phyloP scores from a whole-genome alignment of 2,113 vertebrate genomes.

The Cranoglanis bouderius region DNA sequence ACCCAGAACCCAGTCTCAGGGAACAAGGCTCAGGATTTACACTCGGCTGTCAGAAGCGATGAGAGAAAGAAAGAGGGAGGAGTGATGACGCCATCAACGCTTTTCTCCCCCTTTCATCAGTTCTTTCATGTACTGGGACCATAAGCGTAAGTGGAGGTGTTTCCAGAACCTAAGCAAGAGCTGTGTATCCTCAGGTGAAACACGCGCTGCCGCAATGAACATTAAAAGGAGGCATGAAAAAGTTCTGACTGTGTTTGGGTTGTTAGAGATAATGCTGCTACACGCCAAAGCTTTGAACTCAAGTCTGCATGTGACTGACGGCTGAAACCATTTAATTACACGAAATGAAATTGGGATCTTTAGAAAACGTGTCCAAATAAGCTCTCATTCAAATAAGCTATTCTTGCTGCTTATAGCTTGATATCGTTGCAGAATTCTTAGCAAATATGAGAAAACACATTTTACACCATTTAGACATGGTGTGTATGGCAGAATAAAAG shows the following conservation, averaged over 20 bases:
- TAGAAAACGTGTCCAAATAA: not conserved
- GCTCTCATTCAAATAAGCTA: not conserved
- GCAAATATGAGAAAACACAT: constrained; percentile 20
- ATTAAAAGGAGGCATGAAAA: not conserved
- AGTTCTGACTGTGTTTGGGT: constrained; percentile 32
- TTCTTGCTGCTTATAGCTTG: constrained; percentile 47
- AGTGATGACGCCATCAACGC: constrained; percentile 50
- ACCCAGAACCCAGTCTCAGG: not conserved
- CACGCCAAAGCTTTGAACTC: constrained; percentile 53
- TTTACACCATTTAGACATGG: not conserved
- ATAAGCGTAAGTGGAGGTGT: constrained; percentile 40
- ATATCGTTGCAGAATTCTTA: constrained; percentile 35
- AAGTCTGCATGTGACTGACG: constrained; percentile 5
- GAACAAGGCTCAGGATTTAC: constrained; percentile 33
- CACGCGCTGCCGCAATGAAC: not conserved
- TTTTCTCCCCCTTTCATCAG: constrained; percentile 52
- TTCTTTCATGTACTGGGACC: constrained; percentile 42
- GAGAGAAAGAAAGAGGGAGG: constrained; percentile 41
- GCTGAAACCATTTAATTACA: not conserved
- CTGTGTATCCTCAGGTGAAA: constrained; percentile 31
- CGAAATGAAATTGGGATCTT: not conserved
- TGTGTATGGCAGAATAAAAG: not conserved
- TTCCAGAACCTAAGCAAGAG: constrained; percentile 56
- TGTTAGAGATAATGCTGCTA: constrained; percentile 26
- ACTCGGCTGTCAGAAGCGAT: constrained; percentile 37